Base-by-base conservation (phyloP, 2,888 invertebrate genomes). In the Caradrina kadenii region DNA sequence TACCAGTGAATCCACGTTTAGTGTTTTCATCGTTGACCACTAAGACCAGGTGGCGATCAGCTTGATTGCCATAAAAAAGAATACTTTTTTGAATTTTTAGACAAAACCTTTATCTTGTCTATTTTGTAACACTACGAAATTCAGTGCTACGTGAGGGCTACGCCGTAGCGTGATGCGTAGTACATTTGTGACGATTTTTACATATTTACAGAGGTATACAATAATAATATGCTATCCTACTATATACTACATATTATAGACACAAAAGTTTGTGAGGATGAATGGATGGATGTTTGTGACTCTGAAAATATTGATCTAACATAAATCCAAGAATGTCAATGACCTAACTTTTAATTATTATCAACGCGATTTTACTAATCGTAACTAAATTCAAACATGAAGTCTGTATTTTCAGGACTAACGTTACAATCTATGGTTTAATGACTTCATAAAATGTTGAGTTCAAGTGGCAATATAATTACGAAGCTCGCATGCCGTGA, bases 401-500 rank as follows among this genome's bases (percentile, higher is more conserved):
- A 64, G 53, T 67, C 42, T 35, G 56, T 69, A 58, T 26, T 7
- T 58, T 48, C n/a, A 59, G 3, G 21, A 54, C 31, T 75, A 71
- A 76, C 17, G 63, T 68, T 66, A 76, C 64, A 73, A 69, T 65
- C 26, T 53, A 69, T 58, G 61, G 54, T 69, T 60, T 80, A 79
- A 80, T 76, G 62, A 80, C 79, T 80, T 80, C 55, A 80, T 79
- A 79, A 50, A 68, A 65, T 64, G 64, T 62, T 60, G 63, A 76
- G 62, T 55, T 69, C 62, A 69, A 75, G 69, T 76, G 67, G 72
- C 67, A 65, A 70, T 69, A 60, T 81, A 79, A 78, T 83, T 74
- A 80, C 62, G 49, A 71, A 63, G 58, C 66, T 80, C 22, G 81
- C 79, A 76, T 88, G 81, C 67, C 90, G 91, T 90, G 91, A 91